These are phyloP conservation scores for Sycophaga agraensis DNA, from an alignment of 1,140 invertebrate species.

Conservation along the genomic window DNA sequence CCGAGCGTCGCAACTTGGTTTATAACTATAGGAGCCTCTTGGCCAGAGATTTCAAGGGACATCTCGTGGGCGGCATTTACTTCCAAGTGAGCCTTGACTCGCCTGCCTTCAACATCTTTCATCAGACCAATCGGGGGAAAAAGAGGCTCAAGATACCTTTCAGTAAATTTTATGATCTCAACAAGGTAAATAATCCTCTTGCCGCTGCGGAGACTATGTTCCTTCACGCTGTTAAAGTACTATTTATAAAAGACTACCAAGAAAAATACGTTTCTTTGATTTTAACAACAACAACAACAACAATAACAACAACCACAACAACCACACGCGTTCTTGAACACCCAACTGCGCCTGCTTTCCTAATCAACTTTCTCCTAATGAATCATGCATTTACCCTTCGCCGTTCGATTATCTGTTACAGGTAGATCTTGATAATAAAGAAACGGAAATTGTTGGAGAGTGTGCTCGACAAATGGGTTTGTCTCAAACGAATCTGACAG, in stretches of 20 bases:
- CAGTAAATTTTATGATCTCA: slow-evolving; percentile 63
- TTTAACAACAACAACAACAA: too few species aligned
- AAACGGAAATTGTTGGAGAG: slow-evolving; percentile 61
- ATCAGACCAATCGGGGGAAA: slow-evolving; percentile 68
- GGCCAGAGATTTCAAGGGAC: slow-evolving; percentile 76
- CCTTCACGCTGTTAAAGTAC: too few species aligned
- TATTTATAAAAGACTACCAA: too few species aligned
- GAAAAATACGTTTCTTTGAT: too few species aligned
- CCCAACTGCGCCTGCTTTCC: too few species aligned
- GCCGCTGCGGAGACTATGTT: too few species aligned
- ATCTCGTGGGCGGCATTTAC: slow-evolving; percentile 79
- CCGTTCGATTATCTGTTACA: slow-evolving; percentile 42
- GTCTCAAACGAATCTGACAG: slow-evolving; percentile 62
- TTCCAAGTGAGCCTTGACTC: slow-evolving; percentile 68
- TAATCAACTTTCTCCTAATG: too few species aligned
- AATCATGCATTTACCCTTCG: too few species aligned
- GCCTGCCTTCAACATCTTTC: slow-evolving; percentile 74
- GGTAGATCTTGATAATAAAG: slow-evolving; percentile 64
- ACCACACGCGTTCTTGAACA: too few species aligned
- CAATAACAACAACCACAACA: too few species aligned
- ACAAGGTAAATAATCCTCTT: slow-evolving; percentile 67
- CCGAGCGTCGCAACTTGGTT: slow-evolving; percentile 84
- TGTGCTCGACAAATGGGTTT: slow-evolving; percentile 73
- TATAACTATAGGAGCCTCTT: slow-evolving; percentile 85
- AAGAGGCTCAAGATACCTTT: slow-evolving; percentile 72